phyloP scores from a whole-genome alignment of 2,113 vertebrate species.

The Lycocorax pyrrhopterus region DNA sequence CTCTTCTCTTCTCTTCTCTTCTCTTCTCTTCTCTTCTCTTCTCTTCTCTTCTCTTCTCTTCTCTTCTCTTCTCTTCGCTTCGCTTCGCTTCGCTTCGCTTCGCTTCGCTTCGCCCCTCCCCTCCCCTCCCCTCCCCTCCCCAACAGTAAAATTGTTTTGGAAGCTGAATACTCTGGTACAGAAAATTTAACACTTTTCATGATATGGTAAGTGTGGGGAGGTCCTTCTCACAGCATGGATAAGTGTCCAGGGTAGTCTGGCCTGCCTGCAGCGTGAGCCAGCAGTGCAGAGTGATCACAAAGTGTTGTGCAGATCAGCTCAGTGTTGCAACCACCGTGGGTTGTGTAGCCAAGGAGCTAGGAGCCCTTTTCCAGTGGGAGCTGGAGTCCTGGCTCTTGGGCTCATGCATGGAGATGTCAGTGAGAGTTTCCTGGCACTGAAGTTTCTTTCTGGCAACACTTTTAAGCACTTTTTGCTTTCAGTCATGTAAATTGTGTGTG shows the following conservation, averaged over 20 bases:
- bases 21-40: too few species aligned
- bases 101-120: too few species aligned
- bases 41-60: too few species aligned
- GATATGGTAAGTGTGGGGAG: accelerated
- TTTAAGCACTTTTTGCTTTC: not conserved
- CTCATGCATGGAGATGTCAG: not conserved
- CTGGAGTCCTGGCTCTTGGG: not conserved
- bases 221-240: accelerated
- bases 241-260: not conserved
- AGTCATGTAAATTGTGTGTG: not conserved
- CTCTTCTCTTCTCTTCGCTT: too few species aligned
- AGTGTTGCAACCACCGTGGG: accelerated
- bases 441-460: not conserved
- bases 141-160: not conserved
- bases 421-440: not conserved
- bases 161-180: not conserved
- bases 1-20: too few species aligned
- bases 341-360: not conserved
- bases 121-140: too few species aligned
- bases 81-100: too few species aligned
- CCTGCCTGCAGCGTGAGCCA: not conserved
- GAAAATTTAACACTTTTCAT: not conserved
- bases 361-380: not conserved
- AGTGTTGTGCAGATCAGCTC: not conserved
- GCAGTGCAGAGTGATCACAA: accelerated